Evolutionary conservation across 2,888 invertebrate genomes (phyloP), one percentile per base, ranked within the genome.

Genomic region (Scaeva pyrastri): DNA sequence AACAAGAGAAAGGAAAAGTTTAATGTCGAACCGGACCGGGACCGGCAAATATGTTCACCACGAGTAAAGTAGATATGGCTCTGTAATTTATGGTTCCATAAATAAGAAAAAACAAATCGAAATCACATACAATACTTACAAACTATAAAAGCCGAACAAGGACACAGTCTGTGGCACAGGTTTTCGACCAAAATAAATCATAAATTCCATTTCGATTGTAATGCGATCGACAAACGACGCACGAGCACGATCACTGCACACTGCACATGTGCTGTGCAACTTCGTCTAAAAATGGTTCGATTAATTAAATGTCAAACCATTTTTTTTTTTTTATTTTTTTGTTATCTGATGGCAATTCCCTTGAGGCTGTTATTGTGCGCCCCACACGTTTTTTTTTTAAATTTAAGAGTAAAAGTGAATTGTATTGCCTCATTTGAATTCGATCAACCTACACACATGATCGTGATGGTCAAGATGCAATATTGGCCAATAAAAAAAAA

Each of bases 1-100:
- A 48, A 2, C 36, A 14, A 82, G 77, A 70, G 86, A 86, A 86
- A 86, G 82, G 86, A 86, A 86, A 86, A 86, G 82, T 78, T 43
- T 50, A 16, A 48, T 19, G 11, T n/a, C 8, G 16, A 39, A 19
- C 39, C 55, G 39, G 45, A 39, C 39, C 21, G 39, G 39, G 45
- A 39, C 39, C 21, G 39, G 36, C 11, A 11, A 11, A 48, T 48
- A 48, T 43, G 14, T 43, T 43, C 14, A 36, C n/a, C n/a, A 12
- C 16, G 2, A n/a, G 19, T 16, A 50, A 19, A 50, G 36, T 16
- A 58, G 19, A 36, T 58, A 58, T 39, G 60, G 21, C 60, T 41
- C 21, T 39, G 39, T 2, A 60, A 58, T 68, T 77, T 60, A 70
- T 76, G 41, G 58, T n/a, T 39, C 60, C 48, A 52, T 50, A 77